phyloP scores from a whole-genome alignment of 2,113 vertebrate species.

The Dissostichus mawsoni region DNA sequence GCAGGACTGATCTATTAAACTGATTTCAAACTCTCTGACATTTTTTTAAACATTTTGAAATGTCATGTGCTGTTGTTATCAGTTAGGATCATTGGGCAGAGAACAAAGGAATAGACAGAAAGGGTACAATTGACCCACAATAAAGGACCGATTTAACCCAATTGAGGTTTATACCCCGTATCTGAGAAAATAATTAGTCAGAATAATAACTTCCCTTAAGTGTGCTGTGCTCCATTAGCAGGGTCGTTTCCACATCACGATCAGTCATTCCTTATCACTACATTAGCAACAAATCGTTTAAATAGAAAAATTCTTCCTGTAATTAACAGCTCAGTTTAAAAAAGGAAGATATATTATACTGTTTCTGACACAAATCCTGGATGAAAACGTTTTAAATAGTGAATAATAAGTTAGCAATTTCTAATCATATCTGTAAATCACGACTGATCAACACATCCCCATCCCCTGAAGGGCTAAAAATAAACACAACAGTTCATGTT shows the following conservation, averaged over 20 bases:
- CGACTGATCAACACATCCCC: neutral
- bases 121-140: constrained; percentile 32
- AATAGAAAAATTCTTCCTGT: constrained; percentile 46
- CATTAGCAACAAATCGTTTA: constrained; percentile 57
- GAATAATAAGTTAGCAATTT: neutral
- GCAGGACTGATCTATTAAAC: neutral
- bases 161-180: constrained; percentile 4
- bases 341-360: constrained; percentile 31
- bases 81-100: constrained; percentile 26
- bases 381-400: neutral
- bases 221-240: constrained; percentile 14
- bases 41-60: too few relatives aligned
- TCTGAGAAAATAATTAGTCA: constrained; percentile 35
- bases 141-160: constrained; percentile 29
- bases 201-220: constrained; percentile 36
- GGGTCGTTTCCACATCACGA: constrained; percentile 31
- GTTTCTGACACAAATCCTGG: constrained; percentile 5
- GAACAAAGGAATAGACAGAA: constrained; percentile 36
- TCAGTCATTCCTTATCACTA: constrained; percentile 60
- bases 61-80: constrained; percentile 19
- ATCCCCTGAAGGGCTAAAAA: neutral
- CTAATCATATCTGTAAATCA: neutral
- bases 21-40: too few relatives aligned
- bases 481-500: constrained; percentile 1
- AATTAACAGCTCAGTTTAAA: constrained; percentile 57